phyloP scores from a whole-genome alignment of 2,888 invertebrate species.

The Tinea trinotella region DNA sequence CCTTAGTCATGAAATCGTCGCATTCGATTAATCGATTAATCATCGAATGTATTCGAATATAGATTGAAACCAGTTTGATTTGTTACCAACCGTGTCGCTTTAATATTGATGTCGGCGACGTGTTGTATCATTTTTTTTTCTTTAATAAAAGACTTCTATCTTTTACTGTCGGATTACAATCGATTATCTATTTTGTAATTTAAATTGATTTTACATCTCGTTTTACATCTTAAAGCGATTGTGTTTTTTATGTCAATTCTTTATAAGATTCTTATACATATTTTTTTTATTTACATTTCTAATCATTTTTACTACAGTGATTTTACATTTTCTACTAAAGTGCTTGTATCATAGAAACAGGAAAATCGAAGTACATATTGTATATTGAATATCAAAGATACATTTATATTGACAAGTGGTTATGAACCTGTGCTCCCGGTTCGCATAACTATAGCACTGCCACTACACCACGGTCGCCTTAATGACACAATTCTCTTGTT shows the following conservation, averaged over 20 bases:
- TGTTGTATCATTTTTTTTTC: neutral
- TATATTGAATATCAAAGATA: no score
- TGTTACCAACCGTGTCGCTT: constrained; percentile 25
- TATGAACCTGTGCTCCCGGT: no score
- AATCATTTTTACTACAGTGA: no score
- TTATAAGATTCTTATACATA: no score
- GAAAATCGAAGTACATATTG: no score
- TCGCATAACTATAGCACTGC: no score
- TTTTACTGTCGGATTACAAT: constrained; percentile 14
- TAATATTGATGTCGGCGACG: neutral
- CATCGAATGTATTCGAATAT: constrained; percentile 35
- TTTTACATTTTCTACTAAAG: no score
- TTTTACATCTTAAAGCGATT: neutral
- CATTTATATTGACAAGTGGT: no score
- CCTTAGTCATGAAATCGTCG: neutral
- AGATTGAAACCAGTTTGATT: constrained; percentile 36
- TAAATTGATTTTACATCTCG: constrained; percentile 7
- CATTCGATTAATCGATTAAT: constrained; percentile 32
- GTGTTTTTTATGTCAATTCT: neutral
- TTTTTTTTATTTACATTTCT: no score
- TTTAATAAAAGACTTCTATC: constrained; percentile 4
- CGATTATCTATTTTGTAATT: constrained; percentile 13
- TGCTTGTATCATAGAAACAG: no score
- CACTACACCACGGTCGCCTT: no score
- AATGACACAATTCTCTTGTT: no score